Percentiles rank a stretch among this genome's conserved stretches.
Conservation (phyloP, 92 coral and sea anemone genomes). For the Chrysogorgia sp. region DNA sequence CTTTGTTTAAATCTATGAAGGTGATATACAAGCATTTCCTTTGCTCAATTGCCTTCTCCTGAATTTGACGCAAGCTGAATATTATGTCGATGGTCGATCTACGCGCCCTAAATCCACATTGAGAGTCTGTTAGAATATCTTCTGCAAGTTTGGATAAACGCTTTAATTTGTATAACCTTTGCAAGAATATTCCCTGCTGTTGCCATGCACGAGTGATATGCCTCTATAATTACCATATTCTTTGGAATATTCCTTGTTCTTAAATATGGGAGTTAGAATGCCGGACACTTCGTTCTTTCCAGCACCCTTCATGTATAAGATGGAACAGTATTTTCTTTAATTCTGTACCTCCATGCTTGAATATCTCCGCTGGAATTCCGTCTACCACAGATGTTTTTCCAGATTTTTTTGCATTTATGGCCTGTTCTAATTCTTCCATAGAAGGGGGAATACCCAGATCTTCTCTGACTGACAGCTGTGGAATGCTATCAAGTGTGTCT, state of each 20-base stretch:
- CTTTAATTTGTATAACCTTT: background rate
- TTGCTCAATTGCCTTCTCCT: constrained; percentile 21
- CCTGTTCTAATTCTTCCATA: background rate
- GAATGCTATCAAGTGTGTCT: constrained; percentile 14
- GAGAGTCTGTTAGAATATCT: constrained; percentile 12
- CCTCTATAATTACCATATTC: constrained; percentile 38
- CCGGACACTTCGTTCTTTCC: constrained; percentile 42
- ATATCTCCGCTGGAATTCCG: constrained; percentile 6
- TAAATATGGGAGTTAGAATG: constrained; percentile 27
- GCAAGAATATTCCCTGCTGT: constrained; percentile 13
- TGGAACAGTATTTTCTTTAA: background rate
- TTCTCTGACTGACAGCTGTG: background rate
- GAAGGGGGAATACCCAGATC: background rate
- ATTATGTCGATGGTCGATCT: constrained; percentile 35
- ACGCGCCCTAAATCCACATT: constrained; percentile 31
- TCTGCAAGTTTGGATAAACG: background rate
- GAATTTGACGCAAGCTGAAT: constrained; percentile 30
- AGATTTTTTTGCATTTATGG: background rate
- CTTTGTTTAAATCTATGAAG: constrained; percentile 19
- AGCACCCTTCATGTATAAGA: constrained; percentile 23
- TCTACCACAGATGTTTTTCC: background rate
- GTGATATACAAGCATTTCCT: background rate
- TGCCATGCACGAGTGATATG: background rate
- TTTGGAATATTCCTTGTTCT: constrained; percentile 33
- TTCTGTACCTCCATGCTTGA: background rate